phyloP scores from a whole-genome alignment of 92 coral and sea anemone genomes.

The Porites divaricata region DNA sequence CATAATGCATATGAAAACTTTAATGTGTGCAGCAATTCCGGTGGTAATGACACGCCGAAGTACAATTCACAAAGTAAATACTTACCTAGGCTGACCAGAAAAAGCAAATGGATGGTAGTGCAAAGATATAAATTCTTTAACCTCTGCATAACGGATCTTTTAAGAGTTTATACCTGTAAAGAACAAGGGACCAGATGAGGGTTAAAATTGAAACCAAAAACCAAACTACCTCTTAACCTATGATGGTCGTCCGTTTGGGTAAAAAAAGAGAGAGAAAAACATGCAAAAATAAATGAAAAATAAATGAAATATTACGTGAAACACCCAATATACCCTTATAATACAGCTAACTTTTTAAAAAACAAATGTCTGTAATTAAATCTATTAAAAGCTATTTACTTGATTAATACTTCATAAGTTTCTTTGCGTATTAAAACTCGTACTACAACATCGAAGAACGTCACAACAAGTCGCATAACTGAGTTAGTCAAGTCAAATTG shows the following conservation, averaged over 20 bases:
- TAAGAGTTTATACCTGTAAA: constrained; percentile 3
- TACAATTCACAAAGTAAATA: neutral
- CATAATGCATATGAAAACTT: neutral
- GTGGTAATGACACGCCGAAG: neutral
- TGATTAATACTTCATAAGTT: too few species aligned
- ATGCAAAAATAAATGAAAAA: too few species aligned
- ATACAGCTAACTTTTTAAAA: neutral
- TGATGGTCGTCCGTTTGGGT: constrained; percentile 18
- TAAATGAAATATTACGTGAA: constrained; percentile 16
- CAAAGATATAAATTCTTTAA: constrained; percentile 15
- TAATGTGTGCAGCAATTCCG: neutral
- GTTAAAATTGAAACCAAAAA: constrained; percentile 29
- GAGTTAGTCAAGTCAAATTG: neutral
- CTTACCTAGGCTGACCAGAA: constrained; percentile 39
- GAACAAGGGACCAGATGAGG: neutral
- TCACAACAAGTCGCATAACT: neutral
- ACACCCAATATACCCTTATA: neutral
- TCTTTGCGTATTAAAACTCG: too few species aligned
- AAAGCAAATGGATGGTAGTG: constrained; percentile 3
- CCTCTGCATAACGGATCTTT: constrained; percentile 22
- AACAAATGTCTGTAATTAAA: constrained; percentile 6
- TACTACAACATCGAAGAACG: neutral
- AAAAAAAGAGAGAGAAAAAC: neutral
- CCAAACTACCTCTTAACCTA: constrained; percentile 41
- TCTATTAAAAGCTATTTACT: neutral